Conservation (phyloP, 2,888 invertebrate species). For the Germaria angustata region DNA sequence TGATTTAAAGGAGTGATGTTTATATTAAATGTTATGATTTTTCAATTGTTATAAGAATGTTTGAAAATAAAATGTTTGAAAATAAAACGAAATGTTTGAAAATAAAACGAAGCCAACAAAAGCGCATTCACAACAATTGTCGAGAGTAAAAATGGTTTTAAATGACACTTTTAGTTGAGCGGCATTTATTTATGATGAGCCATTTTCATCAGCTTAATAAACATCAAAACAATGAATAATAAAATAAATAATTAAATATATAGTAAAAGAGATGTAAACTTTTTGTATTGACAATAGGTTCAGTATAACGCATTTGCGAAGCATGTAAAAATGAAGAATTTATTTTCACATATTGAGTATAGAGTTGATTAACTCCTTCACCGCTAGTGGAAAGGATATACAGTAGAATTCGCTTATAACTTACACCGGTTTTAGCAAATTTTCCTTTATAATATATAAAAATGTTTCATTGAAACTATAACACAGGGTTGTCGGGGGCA, state of each 20-base stretch:
- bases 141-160: slow-evolving; percentile 47
- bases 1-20: neutral
- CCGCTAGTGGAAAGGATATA: too few relatives aligned
- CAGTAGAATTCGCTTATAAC: too few relatives aligned
- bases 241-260: too few relatives aligned
- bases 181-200: slow-evolving; percentile 34
- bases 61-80: slow-evolving; percentile 22
- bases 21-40: slow-evolving; percentile 53
- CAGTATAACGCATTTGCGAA: neutral
- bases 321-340: too few relatives aligned
- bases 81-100: too few relatives aligned
- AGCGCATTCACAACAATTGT: slow-evolving; percentile 43
- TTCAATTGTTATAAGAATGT: slow-evolving; percentile 50
- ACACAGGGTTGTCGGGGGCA: too few relatives aligned
- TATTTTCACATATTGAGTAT: too few relatives aligned
- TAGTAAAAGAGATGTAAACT: neutral
- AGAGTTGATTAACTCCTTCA: too few relatives aligned
- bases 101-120: slow-evolving; percentile 30
- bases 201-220: slow-evolving; percentile 28
- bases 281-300: neutral
- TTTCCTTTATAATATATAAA: too few relatives aligned
- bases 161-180: slow-evolving; percentile 50
- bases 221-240: neutral
- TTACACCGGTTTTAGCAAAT: too few relatives aligned
- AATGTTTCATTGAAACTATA: too few relatives aligned